phyloP scores from a whole-genome alignment of 2,113 vertebrate species.

The Indicator indicator region DNA sequence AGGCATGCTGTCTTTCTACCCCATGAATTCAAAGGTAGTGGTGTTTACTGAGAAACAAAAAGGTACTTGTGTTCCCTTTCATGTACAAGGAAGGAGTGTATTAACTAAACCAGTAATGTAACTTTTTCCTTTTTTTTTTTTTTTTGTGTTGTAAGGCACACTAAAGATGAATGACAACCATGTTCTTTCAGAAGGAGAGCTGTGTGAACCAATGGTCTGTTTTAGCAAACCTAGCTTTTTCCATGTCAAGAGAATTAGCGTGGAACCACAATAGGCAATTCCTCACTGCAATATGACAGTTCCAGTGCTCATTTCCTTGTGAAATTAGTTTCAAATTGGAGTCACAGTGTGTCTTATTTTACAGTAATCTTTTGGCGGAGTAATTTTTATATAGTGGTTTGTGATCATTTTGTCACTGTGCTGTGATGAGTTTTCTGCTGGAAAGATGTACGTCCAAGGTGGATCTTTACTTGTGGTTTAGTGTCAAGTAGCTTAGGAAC shows the following conservation, averaged over 20 bases:
- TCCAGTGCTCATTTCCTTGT: slow-evolving; percentile 11
- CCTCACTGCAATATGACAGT: background rate
- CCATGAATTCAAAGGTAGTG: background rate
- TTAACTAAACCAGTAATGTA: background rate
- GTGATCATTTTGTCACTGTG: background rate
- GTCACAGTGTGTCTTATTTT: background rate
- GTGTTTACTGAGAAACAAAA: background rate
- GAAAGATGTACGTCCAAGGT: background rate
- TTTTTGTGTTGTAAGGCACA: background rate
- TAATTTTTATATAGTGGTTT: background rate
- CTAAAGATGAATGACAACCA: background rate
- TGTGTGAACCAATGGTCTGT: background rate
- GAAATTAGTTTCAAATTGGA: slow-evolving; percentile 39
- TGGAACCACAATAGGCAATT: background rate
- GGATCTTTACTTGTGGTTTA: background rate
- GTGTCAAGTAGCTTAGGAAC: background rate
- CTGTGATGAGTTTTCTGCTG: background rate
- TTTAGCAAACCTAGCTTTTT: background rate
- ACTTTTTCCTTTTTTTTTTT: background rate
- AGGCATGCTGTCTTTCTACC: background rate
- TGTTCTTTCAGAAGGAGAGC: background rate
- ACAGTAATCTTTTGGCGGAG: background rate
- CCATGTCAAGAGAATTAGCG: background rate
- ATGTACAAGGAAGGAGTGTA: background rate
- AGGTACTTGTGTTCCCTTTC: background rate